Conservation (phyloP, 1,140 invertebrate genomes). For the Anoplolepis gracilipes region DNA sequence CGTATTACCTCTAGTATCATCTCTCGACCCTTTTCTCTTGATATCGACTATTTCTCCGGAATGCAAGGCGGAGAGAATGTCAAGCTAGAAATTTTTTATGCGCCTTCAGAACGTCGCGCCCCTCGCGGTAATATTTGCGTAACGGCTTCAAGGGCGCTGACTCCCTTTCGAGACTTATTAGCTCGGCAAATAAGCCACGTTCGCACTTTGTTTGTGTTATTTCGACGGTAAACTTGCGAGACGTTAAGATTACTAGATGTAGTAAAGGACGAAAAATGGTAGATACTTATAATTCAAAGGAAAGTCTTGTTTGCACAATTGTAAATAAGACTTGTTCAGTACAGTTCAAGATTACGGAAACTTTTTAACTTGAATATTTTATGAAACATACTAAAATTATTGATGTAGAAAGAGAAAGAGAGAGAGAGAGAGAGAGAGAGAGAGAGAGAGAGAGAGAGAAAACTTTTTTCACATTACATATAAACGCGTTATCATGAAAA, state of each 20-base stretch:
- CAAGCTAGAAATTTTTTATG: constrained; percentile 60
- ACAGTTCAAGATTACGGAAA: constrained; percentile 21
- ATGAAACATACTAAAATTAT: neutral
- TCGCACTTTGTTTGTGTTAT: constrained; percentile 44
- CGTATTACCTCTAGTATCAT: constrained; percentile 49
- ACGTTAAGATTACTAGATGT: constrained; percentile 44
- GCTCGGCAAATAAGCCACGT: constrained; percentile 46
- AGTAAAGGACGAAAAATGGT: constrained; percentile 40
- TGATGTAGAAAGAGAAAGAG: neutral
- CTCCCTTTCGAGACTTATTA: constrained; percentile 61
- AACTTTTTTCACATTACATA: neutral
- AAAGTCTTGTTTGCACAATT: constrained; percentile 17
- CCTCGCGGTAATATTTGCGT: constrained; percentile 37
- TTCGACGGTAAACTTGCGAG: constrained; percentile 40
- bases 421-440: too few relatives aligned
- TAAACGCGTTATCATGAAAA: neutral
- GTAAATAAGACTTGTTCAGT: constrained; percentile 29
- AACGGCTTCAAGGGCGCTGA: constrained; percentile 47
- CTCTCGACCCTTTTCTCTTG: constrained; percentile 20
- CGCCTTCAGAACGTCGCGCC: constrained; percentile 37
- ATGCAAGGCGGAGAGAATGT: constrained; percentile 25
- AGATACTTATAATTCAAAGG: constrained; percentile 33
- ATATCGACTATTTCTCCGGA: constrained; percentile 64
- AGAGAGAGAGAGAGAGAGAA: too few relatives aligned
- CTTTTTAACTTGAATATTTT: neutral